These are phyloP conservation scores for Theodoxus fluviatilis DNA, from an alignment of 2,888 invertebrate species.

Conservation along the genomic window DNA sequence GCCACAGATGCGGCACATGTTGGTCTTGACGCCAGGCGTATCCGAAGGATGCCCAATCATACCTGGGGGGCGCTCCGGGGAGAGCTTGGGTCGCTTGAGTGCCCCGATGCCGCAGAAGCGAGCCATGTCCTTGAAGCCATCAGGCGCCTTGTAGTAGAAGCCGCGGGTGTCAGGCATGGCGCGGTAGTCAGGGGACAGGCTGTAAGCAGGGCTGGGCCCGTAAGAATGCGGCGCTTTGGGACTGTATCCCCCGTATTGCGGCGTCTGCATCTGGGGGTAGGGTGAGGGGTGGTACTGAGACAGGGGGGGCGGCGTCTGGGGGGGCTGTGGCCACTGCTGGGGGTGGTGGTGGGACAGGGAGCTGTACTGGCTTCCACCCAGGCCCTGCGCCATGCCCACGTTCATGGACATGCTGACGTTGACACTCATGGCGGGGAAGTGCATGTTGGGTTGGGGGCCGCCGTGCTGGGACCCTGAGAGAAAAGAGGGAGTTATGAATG, in stretches of 20 bases:
- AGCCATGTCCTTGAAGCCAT: constrained; percentile 44
- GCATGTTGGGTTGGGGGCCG: constrained; percentile 48
- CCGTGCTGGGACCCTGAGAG: constrained; percentile 43
- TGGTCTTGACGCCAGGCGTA: constrained; percentile 68
- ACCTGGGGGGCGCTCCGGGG: no score
- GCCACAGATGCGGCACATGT: constrained; percentile 92
- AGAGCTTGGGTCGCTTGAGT: constrained; percentile 43
- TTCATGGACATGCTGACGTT: constrained; percentile 99
- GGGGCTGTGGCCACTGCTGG: constrained; percentile 30
- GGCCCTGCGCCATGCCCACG: constrained; percentile 74
- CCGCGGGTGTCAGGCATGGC: constrained; percentile 31
- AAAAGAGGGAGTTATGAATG: constrained; percentile 40
- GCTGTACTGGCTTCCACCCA: constrained; percentile 41
- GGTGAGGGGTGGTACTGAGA: constrained; percentile 23
- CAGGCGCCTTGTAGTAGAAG: constrained; percentile 48
- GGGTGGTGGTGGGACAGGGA: constrained; percentile 31
- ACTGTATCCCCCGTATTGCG: constrained; percentile 28
- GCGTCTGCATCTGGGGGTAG: no score
- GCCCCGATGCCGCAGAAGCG: constrained; percentile 33
- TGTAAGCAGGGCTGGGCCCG: constrained; percentile 24
- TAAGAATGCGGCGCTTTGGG: no score
- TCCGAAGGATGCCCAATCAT: no score
- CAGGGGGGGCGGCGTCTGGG: constrained; percentile 25
- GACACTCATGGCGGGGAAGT: constrained; percentile 91
- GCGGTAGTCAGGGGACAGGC: background rate